Evolutionary conservation across 2,113 vertebrate species (phyloP).

Genomic region (Ptyas mucosa): DNA sequence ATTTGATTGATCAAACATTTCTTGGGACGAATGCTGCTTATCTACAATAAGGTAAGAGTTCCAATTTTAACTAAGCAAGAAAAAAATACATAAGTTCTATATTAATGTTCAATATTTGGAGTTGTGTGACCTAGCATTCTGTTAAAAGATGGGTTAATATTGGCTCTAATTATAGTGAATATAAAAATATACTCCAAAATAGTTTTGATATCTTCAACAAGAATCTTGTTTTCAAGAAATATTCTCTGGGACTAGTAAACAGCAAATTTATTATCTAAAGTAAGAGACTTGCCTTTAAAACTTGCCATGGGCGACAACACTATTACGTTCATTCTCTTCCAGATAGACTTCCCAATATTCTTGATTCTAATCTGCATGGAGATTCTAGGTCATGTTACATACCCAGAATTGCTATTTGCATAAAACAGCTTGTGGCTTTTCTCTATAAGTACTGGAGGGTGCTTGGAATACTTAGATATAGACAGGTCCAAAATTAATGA

Average conservation of each 20-base stretch:
- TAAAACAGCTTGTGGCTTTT: constrained; percentile 7
- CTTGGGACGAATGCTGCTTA: neutral
- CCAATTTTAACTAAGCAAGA: neutral
- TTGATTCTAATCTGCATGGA: neutral
- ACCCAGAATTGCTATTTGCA: neutral
- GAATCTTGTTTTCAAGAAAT: constrained; percentile 1
- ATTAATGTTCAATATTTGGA: neutral
- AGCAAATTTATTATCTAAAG: constrained; percentile 20
- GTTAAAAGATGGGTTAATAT: neutral
- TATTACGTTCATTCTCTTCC: constrained; percentile 10
- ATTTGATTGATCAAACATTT: neutral
- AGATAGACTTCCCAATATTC: constrained; percentile 1
- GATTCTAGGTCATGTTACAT: neutral
- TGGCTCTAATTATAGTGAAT: constrained; percentile 6
- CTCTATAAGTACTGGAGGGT: neutral
- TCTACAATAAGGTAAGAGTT: neutral
- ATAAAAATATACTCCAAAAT: neutral
- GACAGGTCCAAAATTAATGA: constrained; percentile 47
- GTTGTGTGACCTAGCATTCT: constrained; percentile 15
- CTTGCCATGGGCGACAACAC: neutral
- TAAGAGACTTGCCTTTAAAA: constrained; percentile 6
- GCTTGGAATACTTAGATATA: constrained; percentile 20
- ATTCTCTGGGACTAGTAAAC: constrained; percentile 1
- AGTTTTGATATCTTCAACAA: neutral
- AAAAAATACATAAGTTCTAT: neutral